Evolutionary conservation across 2,113 vertebrate genomes (phyloP), one percentile per base, ranked within the genome.

Genomic region (Catharus fuscescens): DNA sequence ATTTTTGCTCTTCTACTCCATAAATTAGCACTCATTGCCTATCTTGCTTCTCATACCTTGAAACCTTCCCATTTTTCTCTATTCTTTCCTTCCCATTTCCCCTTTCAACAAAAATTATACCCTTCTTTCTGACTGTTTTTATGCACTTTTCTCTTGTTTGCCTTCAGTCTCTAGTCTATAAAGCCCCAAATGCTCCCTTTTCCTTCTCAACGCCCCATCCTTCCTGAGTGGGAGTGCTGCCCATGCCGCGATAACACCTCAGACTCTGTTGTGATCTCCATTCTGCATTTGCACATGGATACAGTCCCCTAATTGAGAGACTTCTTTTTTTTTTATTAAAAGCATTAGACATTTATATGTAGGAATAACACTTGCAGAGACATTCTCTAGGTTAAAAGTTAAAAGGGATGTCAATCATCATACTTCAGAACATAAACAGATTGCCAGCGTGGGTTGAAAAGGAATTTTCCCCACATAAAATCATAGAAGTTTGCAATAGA

Each of bases 401-500:
- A 97, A 97, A 97, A 97, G 94, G 94, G 88, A 97, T 97, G 97
- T 97, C 96, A 97, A 97, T 97, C 97, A 97, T 97, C 96, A 57
- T 93, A 93, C 94, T 97, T 97, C 91, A 97, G 95, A 97, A 97
- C 92, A 96, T 95, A 97, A 97, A 96, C 96, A 97, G 96, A 97
- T 97, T 97, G 96, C 97, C 94, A 96, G 97, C 94, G 96, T 97
- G 96, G 97, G 97, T 93, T 97, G 97, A 95, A 97, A 97, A 97
- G 96, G 96, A 97, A 95, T 97, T 96, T 97, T 96, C 95, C 93
- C 93, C 83, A 85, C 93, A 96, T 62, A 95, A 93, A 95, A 92
- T 96, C 80, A 76, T 92, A 96, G 74, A 90, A 93, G 86, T 95
- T 94, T 95, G 95, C 90, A 91, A 96, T 96, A 69, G 76, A 78